Percentiles rank a stretch among this genome's conserved stretches.
phyloP scores from a whole-genome alignment of 1,140 invertebrate species.

The Cherax quadricarinatus region DNA sequence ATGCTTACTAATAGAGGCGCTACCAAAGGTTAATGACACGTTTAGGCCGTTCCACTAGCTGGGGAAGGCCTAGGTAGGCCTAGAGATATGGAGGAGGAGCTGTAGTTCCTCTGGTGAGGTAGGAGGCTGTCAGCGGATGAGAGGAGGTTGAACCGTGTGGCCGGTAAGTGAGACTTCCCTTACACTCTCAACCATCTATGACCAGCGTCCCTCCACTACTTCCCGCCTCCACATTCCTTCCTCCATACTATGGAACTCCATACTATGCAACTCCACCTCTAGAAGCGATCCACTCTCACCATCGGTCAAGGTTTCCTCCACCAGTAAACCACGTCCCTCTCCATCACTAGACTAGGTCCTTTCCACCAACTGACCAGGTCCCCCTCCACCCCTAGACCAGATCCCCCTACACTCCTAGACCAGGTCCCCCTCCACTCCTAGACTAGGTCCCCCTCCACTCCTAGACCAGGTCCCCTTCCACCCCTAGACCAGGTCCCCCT shows the following conservation, averaged over 20 bases:
- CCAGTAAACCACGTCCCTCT: background rate
- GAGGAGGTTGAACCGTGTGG: slow-evolving; percentile 22
- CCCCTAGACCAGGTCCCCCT: background rate
- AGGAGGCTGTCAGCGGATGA: slow-evolving; percentile 36
- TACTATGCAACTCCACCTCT: background rate
- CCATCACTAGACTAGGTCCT: background rate
- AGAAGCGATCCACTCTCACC: background rate
- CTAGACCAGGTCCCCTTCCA: background rate
- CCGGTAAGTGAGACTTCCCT: slow-evolving; percentile 65
- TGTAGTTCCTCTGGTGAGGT: slow-evolving; percentile 3
- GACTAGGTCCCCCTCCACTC: background rate
- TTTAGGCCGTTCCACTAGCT: background rate
- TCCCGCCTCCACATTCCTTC: slow-evolving; percentile 58
- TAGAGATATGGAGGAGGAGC: background rate
- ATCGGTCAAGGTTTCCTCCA: background rate
- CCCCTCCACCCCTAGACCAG: background rate
- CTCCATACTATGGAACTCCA: background rate
- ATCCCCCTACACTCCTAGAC: background rate
- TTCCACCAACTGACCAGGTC: background rate
- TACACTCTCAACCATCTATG: slow-evolving; percentile 63
- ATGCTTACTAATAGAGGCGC: background rate
- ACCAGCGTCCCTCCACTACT: slow-evolving; percentile 43
- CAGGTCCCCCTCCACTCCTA: background rate
- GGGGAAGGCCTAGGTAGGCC: background rate
- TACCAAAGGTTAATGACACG: background rate